Percentiles rank a stretch among this genome's conserved stretches.
These are phyloP conservation scores for Drosophila koepferae DNA, from an alignment of 2,888 invertebrate genomes.

Conservation along the genomic window DNA sequence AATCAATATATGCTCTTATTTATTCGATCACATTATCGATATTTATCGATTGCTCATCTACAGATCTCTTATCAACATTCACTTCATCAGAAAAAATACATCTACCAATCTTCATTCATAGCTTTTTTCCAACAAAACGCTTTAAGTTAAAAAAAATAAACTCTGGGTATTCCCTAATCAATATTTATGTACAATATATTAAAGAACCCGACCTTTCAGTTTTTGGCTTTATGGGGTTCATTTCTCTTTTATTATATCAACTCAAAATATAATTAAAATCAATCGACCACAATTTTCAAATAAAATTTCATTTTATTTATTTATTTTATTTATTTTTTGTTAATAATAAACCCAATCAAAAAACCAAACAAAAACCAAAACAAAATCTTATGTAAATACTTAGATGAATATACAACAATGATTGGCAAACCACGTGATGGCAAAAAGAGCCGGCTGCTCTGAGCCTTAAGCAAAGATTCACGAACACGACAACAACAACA, in stretches of 20 bases:
- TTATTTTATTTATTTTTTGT: slow-evolving; percentile 36
- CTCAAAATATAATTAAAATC: background rate
- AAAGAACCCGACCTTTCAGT: slow-evolving; percentile 9
- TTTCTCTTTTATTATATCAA: background rate
- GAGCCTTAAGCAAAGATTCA: slow-evolving; percentile 65
- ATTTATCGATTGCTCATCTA: background rate
- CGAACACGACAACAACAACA: slow-evolving; percentile 28
- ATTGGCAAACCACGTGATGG: slow-evolving; percentile 85
- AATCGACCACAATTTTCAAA: slow-evolving; percentile 14
- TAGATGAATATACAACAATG: slow-evolving; percentile 85
- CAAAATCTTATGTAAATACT: slow-evolving; percentile 77
- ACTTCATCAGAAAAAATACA: slow-evolving; percentile 8
- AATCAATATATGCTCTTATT: background rate
- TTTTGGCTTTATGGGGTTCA: slow-evolving; percentile 1
- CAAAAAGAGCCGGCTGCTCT: slow-evolving; percentile 85
- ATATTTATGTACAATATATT: slow-evolving; percentile 33
- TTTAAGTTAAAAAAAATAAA: slow-evolving; percentile 15
- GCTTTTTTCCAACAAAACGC: slow-evolving; percentile 37
- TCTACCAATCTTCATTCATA: slow-evolving; percentile 13
- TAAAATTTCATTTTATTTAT: slow-evolving; percentile 22
- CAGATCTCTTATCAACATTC: slow-evolving; percentile 28
- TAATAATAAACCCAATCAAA: slow-evolving; percentile 60
- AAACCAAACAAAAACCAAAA: slow-evolving; percentile 8
- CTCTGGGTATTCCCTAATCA: background rate
- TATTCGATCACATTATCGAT: background rate